A percentile compares a stretch with the other conserved stretches of the same genome.
These are phyloP conservation scores for Phoenicopterus ruber DNA, from an alignment of 2,113 vertebrate species.

Conservation along the genomic window DNA sequence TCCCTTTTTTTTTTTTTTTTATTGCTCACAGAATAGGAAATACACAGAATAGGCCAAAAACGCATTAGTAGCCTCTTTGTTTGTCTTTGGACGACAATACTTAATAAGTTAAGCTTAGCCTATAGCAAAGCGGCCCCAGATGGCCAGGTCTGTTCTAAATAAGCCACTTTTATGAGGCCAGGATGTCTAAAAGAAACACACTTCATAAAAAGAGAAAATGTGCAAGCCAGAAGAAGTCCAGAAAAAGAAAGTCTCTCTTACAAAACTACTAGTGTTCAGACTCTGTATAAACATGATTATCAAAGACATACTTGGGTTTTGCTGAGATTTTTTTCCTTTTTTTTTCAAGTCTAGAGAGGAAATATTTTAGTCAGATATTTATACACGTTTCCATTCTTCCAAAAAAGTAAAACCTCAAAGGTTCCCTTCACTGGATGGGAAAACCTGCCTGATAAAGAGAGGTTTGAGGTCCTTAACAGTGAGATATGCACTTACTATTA, in stretches of 20 bases:
- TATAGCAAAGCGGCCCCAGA: slow-evolving; percentile 25
- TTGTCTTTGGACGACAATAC: slow-evolving; percentile 32
- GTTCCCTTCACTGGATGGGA: background rate
- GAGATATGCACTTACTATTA: background rate
- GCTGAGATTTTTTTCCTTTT: background rate
- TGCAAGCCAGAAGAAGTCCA: slow-evolving; percentile 23
- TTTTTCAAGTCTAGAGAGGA: background rate
- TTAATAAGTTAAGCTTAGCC: slow-evolving; percentile 13
- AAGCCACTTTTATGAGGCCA: slow-evolving; percentile 40
- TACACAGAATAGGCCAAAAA: background rate
- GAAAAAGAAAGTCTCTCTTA: slow-evolving; percentile 20
- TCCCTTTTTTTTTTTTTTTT: background rate
- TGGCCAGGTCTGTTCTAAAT: slow-evolving; percentile 47
- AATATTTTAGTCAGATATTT: slow-evolving; percentile 2
- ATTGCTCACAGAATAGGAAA: background rate
- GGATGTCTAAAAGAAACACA: slow-evolving; percentile 37
- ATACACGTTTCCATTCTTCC: background rate
- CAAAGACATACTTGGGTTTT: slow-evolving; percentile 20
- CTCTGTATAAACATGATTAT: slow-evolving; percentile 1
- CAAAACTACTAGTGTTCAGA: slow-evolving; percentile 31
- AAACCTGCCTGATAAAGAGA: background rate
- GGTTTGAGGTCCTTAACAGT: background rate
- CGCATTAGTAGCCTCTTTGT: background rate
- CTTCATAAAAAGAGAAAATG: slow-evolving; percentile 54
- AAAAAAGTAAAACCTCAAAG: slow-evolving; percentile 5